These are phyloP conservation scores for Sphaeramia orbicularis DNA, from an alignment of 2,797 vertebrate species.

Conservation along the genomic window DNA sequence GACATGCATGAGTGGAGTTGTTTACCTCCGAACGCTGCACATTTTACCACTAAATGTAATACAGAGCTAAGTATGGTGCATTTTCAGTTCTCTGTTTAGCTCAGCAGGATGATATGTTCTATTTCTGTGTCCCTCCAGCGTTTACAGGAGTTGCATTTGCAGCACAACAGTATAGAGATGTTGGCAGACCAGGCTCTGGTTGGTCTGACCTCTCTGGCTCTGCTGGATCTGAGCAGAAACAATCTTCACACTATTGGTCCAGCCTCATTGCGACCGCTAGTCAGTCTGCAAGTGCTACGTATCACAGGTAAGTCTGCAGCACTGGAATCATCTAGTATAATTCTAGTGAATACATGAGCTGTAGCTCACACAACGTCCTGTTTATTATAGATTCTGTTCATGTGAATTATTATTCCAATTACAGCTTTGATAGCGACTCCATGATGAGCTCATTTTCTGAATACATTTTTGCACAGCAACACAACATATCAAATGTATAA, in stretches of 20 bases:
- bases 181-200: constrained; percentile 89
- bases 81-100: background rate
- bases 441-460: too few species aligned
- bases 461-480: too few species aligned
- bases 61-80: background rate
- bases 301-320: constrained; percentile 87
- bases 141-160: constrained; percentile 92
- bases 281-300: constrained; percentile 92
- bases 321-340: background rate
- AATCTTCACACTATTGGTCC: constrained; percentile 89
- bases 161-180: constrained; percentile 90
- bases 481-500: too few species aligned
- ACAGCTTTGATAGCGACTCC: too few species aligned
- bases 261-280: constrained; percentile 85
- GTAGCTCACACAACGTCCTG: background rate
- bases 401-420: too few species aligned
- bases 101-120: constrained; percentile 3
- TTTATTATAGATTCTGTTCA: too few species aligned
- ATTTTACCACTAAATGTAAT: background rate
- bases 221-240: constrained; percentile 92
- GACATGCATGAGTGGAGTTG: background rate
- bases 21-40: background rate
- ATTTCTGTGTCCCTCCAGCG: constrained; percentile 79
- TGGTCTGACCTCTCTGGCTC: constrained; percentile 89
- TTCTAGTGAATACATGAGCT: background rate